Evolutionary conservation across 2,888 invertebrate genomes (phyloP).

Genomic region (Acanthopleura granulata): DNA sequence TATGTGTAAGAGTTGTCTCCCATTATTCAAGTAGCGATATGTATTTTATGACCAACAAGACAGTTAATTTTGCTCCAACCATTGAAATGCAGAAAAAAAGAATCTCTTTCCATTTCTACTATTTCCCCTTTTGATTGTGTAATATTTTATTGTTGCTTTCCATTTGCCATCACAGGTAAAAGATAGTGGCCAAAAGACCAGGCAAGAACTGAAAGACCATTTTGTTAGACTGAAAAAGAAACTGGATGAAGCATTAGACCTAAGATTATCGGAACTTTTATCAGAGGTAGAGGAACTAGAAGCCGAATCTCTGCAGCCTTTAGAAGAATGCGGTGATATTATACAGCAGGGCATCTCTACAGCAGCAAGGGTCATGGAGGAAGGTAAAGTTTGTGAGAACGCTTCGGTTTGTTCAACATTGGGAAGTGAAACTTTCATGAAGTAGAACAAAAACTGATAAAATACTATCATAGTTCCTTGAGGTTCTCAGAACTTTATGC

Average conservation of each 20-base stretch:
- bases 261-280: constrained; percentile 43
- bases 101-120: no score
- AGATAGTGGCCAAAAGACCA: constrained; percentile 47
- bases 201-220: constrained; percentile 47
- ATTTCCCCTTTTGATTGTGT: no score
- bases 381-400: constrained; percentile 43
- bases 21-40: no score
- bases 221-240: constrained; percentile 47
- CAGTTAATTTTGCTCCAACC: no score
- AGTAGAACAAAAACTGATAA: no score
- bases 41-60: no score
- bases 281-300: constrained; percentile 51
- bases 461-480: no score
- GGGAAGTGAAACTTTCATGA: no score
- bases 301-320: constrained; percentile 47
- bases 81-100: no score
- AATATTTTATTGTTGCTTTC: neutral
- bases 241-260: constrained; percentile 45
- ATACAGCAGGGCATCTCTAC: constrained; percentile 49
- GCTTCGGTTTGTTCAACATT: no score
- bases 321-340: constrained; percentile 56
- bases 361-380: constrained; percentile 54
- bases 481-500: no score
- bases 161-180: constrained; percentile 39
- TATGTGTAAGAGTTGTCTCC: no score